A percentile compares a stretch with the other conserved stretches of the same genome.
Conservation (phyloP, 1,140 invertebrate species). For the Chironomus tepperi region DNA sequence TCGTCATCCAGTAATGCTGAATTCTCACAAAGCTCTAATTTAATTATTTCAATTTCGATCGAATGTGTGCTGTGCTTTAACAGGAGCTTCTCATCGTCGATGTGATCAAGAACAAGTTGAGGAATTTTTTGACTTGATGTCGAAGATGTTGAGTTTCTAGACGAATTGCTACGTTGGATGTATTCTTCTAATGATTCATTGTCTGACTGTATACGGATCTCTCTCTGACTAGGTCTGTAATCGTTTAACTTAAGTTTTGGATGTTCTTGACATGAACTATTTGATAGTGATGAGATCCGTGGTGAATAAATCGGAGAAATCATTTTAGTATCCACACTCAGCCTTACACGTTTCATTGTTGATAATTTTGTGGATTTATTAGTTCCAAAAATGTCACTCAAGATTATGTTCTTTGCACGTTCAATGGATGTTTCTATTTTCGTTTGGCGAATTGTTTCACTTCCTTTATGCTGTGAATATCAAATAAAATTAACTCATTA, state of each 20-base stretch:
- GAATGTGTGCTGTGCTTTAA: not conserved
- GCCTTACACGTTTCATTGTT: not conserved
- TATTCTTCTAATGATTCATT: not conserved
- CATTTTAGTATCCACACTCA: not conserved
- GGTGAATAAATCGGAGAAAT: not conserved
- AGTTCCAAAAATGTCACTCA: not conserved
- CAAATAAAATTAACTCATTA: too few relatives aligned
- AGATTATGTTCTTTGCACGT: not conserved
- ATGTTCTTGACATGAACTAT: not conserved
- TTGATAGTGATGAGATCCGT: not conserved
- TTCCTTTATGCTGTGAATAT: too few relatives aligned
- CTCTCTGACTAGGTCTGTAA: not conserved
- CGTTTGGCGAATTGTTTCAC: not conserved
- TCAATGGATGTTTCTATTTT: not conserved
- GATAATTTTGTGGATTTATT: not conserved
- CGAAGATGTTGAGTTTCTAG: not conserved
- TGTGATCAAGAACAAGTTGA: not conserved
- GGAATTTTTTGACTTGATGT: not conserved
- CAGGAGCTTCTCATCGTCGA: not conserved
- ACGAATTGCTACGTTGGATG: not conserved
- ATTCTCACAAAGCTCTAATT: not conserved
- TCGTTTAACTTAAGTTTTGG: not conserved
- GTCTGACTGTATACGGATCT: too few relatives aligned
- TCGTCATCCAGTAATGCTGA: not conserved
- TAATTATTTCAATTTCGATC: conserved; percentile 10